Conservation (phyloP, 2,113 vertebrate species). For the Rhagologus leucostigma region DNA sequence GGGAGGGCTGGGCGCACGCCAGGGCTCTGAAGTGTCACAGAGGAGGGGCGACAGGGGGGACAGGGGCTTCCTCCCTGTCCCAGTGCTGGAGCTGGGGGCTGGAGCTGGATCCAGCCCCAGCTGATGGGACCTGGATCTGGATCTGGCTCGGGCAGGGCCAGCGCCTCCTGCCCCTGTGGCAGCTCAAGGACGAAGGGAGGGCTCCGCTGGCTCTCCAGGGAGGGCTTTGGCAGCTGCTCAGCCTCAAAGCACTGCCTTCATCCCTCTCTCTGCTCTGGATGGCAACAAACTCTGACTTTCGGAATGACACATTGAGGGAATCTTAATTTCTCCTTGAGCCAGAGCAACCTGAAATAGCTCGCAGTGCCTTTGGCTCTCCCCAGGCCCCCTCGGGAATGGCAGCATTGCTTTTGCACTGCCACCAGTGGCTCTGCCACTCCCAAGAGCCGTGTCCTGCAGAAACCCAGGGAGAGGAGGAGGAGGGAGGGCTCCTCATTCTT, state of each 20-base stretch:
- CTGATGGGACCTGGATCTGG: background rate
- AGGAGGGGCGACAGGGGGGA: background rate
- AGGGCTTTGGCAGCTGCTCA: background rate
- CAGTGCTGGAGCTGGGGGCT: background rate
- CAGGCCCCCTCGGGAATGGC: background rate
- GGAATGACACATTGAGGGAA: background rate
- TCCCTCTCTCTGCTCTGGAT: background rate
- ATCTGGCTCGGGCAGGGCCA: background rate
- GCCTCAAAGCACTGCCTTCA: background rate
- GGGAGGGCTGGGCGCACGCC: background rate
- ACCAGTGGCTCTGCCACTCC: background rate
- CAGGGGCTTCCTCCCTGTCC: background rate
- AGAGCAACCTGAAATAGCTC: background rate
- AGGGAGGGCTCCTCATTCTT: rapidly evolving
- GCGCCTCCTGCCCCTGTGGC: background rate
- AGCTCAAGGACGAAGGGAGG: background rate
- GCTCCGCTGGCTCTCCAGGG: background rate
- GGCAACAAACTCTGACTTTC: background rate
- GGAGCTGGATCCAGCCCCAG: background rate
- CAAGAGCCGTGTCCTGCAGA: background rate
- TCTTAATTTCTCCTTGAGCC: background rate
- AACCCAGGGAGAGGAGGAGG: background rate
- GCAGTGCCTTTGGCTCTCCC: background rate
- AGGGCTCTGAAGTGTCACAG: background rate
- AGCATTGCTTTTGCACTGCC: background rate